Base-by-base conservation (phyloP, 2,797 vertebrate genomes). In the Megaceryle alcyon region DNA sequence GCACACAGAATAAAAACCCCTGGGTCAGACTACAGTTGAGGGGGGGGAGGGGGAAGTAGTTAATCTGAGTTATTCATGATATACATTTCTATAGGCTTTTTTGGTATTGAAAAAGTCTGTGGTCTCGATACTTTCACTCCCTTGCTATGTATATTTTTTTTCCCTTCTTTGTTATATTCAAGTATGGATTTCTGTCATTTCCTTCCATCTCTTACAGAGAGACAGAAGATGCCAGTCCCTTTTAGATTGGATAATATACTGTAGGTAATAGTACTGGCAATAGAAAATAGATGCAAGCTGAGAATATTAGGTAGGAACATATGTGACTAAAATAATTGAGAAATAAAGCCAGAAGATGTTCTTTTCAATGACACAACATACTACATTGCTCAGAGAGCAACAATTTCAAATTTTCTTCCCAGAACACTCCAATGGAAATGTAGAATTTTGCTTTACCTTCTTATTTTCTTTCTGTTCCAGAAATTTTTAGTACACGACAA, bases 401-500 rank as follows among this genome's bases (percentile, higher is more conserved):
- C 94, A 83, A 90, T 96, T 94, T 87, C 44, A 79, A 61, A 77
- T 94, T 72, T 86, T 89, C 91, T 77, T 94, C 82, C 69, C 39
- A 61, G 82, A 93, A 88, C 60, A 68, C 79, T 95, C 81, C 80
- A 90, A n/a, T 57, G 94, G 94, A 97, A 97, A 97, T 96, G 86
- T 71, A 88, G 96, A 95, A 97, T 97, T 97, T 97, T 94, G 97
- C 94, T 94, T 97, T 97, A 97, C 97, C 97, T 96, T 96, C 97
- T 97, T 97, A 95, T 98, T 97, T 98, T 98, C 98, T 97, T 97
- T 96, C 97, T 95, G 96, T 98, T 98, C 97, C 97, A 98, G 97
- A 97, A 97, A 96, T 97, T 97, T 97, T 98, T 97, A 97, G 97
- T 98, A 94, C 96, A 97, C 96, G 93, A 96, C 97, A 95, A 97